Conservation (phyloP, 1,140 invertebrate species). For the Euwallacea similis region DNA sequence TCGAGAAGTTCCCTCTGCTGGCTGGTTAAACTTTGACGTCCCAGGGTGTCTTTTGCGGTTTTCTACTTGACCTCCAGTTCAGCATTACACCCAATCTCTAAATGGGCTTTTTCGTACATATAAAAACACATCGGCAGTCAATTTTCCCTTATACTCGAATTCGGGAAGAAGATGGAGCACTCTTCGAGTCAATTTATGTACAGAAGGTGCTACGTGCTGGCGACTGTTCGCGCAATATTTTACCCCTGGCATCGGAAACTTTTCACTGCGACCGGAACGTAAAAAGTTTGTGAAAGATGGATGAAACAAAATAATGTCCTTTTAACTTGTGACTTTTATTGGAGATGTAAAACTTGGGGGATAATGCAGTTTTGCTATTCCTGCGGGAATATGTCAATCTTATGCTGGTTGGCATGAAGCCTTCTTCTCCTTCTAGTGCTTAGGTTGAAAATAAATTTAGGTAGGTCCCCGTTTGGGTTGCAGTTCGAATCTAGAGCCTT, state of each 20-base stretch:
- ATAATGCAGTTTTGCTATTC: too few relatives aligned
- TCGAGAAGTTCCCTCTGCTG: neutral
- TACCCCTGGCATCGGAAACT: constrained; percentile 12
- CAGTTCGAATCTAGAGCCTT: too few relatives aligned
- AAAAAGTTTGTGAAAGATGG: constrained; percentile 15
- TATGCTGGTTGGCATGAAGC: too few relatives aligned
- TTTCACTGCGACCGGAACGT: constrained; percentile 1
- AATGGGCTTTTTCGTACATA: neutral
- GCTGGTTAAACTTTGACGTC: too few relatives aligned
- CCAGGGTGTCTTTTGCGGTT: too few relatives aligned
- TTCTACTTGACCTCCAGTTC: too few relatives aligned
- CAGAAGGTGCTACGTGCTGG: constrained; percentile 26
- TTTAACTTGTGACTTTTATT: constrained; percentile 11
- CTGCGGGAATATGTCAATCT: too few relatives aligned
- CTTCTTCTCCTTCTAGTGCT: too few relatives aligned
- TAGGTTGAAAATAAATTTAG: too few relatives aligned
- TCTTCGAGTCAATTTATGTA: constrained; percentile 31
- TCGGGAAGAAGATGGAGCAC: constrained; percentile 11
- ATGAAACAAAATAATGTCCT: constrained; percentile 18
- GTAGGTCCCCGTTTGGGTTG: too few relatives aligned
- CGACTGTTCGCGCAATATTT: constrained; percentile 16
- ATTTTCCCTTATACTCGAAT: neutral
- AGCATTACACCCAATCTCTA: neutral
- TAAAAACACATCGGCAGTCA: too few relatives aligned
- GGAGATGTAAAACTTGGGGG: neutral